Conservation (phyloP, 2,113 vertebrate species). For the Edolisoma coerulescens region DNA sequence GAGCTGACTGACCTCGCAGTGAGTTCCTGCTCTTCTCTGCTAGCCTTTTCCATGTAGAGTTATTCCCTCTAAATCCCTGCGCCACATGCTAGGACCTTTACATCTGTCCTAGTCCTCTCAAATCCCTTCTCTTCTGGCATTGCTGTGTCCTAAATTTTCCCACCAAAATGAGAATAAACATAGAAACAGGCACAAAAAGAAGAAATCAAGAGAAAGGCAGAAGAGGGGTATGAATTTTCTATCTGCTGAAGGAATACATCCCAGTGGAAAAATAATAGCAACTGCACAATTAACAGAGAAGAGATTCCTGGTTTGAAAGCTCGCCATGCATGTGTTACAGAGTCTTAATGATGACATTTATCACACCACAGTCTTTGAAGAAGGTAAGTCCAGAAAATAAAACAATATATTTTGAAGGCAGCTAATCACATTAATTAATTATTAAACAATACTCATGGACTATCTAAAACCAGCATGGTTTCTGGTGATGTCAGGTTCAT, state of each 20-base stretch:
- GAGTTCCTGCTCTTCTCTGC: background rate
- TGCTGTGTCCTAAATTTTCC: background rate
- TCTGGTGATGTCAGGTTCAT: background rate
- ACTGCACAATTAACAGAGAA: conserved; percentile 48
- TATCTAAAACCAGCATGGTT: conserved; percentile 55
- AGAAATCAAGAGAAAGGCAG: background rate
- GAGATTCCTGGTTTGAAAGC: conserved; percentile 18
- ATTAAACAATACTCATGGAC: conserved; percentile 52
- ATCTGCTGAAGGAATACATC: background rate
- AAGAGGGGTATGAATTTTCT: background rate
- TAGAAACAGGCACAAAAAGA: background rate
- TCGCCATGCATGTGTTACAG: background rate
- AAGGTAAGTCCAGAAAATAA: conserved; percentile 31
- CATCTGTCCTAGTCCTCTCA: background rate
- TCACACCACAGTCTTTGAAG: conserved; percentile 37
- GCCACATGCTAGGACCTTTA: background rate
- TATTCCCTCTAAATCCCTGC: background rate
- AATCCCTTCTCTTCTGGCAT: background rate
- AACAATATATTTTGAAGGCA: conserved; percentile 57
- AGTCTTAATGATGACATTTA: conserved; percentile 60
- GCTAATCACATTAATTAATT: conserved; percentile 32
- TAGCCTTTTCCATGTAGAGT: background rate
- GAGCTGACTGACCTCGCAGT: background rate
- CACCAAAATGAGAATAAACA: background rate
- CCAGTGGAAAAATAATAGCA: background rate